A percentile compares a stretch with the other conserved stretches of the same genome.
Evolutionary conservation across 2,797 vertebrate species (phyloP).

Genomic region (Lateolabrax maculatus): DNA sequence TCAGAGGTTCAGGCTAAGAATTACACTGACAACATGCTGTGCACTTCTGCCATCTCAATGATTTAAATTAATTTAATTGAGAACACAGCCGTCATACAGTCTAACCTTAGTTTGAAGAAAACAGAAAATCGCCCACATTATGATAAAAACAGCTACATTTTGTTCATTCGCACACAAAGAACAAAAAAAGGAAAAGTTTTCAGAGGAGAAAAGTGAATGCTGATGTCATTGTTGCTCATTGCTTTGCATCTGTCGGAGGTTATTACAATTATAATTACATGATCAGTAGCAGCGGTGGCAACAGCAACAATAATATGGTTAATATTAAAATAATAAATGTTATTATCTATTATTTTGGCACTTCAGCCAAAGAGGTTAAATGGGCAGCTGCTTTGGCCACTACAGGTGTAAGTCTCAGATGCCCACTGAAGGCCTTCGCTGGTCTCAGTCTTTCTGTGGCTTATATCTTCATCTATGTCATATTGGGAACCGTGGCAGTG

Average conservation of each 20-base stretch:
- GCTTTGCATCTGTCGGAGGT: background rate
- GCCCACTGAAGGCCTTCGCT: background rate
- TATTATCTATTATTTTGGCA: background rate
- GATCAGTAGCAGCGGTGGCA: background rate
- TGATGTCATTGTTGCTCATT: background rate
- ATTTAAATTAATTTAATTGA: no score
- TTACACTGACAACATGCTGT: background rate
- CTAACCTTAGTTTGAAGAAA: slow-evolving; percentile 7
- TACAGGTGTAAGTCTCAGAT: background rate
- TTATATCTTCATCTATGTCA: slow-evolving; percentile 17
- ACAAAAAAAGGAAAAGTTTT: background rate
- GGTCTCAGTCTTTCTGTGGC: background rate
- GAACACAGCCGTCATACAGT: background rate
- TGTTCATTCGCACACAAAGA: background rate
- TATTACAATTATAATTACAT: background rate
- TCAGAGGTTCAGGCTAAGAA: background rate
- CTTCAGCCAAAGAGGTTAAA: background rate
- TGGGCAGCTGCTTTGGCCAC: background rate
- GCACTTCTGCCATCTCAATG: no score
- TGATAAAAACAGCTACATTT: slow-evolving; percentile 5
- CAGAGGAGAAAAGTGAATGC: background rate
- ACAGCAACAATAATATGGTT: background rate
- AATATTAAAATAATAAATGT: background rate
- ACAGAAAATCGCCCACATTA: slow-evolving; percentile 17
- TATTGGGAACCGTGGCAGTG: slow-evolving; percentile 17